Percentiles rank a stretch among this genome's conserved stretches.
Conservation (phyloP, 1,140 invertebrate species). For the Rhopalosiphum maidis region DNA sequence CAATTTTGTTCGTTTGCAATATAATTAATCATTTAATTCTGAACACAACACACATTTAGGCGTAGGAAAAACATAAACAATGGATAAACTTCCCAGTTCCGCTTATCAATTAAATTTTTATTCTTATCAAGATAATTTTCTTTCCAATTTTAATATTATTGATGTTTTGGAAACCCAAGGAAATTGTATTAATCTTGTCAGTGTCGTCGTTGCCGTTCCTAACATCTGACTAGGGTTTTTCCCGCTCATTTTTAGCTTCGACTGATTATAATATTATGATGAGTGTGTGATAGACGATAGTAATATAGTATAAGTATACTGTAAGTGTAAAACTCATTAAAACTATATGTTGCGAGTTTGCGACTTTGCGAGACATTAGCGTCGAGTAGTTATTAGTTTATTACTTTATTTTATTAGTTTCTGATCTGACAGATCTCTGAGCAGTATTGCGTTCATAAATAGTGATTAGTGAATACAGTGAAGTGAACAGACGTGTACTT, state of each 20-base stretch:
- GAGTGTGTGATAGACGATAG: too few relatives aligned
- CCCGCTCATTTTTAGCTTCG: neutral
- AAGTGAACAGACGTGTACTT: too few relatives aligned
- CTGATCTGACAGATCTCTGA: neutral
- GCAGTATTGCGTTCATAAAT: too few relatives aligned
- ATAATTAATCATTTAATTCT: conserved; percentile 17
- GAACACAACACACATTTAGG: conserved; percentile 30
- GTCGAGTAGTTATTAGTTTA: neutral
- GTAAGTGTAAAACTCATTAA: too few relatives aligned
- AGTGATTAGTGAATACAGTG: too few relatives aligned
- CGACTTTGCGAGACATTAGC: too few relatives aligned
- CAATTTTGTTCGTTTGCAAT: neutral
- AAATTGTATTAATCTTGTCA: conserved; percentile 16
- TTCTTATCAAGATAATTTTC: conserved; percentile 53
- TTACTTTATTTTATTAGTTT: too few relatives aligned
- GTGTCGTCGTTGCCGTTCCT: neutral
- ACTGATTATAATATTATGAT: neutral
- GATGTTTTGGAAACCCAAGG: conserved; percentile 42
- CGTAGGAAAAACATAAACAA: conserved; percentile 56
- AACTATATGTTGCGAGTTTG: too few relatives aligned
- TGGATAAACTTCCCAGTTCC: conserved; percentile 40
- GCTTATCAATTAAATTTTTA: conserved; percentile 52
- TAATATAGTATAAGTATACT: too few relatives aligned
- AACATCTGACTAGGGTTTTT: neutral
- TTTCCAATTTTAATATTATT: conserved; percentile 54